A percentile compares a stretch with the other conserved stretches of the same genome.
Evolutionary conservation across 1,140 invertebrate genomes (phyloP).

Genomic region (Papilio glaucus): DNA sequence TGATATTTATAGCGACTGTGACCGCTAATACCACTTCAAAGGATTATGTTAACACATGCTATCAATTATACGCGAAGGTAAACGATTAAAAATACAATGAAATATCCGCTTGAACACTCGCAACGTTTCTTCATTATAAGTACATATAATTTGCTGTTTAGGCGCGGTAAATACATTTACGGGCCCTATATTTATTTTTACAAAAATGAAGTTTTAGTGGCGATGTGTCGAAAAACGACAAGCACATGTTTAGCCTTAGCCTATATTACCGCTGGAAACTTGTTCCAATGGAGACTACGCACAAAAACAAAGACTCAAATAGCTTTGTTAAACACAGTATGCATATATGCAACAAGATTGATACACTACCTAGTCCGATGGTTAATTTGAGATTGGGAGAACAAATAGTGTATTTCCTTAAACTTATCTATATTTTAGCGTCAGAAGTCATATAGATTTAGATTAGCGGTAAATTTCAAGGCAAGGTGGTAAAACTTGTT

Average conservation of each 20-base stretch:
- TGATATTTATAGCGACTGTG: constrained; percentile 22
- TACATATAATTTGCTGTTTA: background rate
- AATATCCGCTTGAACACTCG: constrained; percentile 8
- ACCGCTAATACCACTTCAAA: constrained; percentile 19
- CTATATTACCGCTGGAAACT: too few species aligned
- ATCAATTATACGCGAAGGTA: constrained; percentile 2
- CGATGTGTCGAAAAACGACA: too few species aligned
- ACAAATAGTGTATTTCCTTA: background rate
- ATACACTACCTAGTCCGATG: too few species aligned
- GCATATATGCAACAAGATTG: too few species aligned
- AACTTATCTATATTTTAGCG: background rate
- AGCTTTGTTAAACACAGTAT: too few species aligned
- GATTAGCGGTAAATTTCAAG: constrained; percentile 37
- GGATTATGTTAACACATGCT: constrained; percentile 18
- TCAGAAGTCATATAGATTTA: constrained; percentile 18
- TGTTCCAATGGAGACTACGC: too few species aligned
- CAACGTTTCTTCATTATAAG: background rate
- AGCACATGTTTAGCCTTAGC: too few species aligned
- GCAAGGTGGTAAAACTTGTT: constrained; percentile 30
- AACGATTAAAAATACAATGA: background rate
- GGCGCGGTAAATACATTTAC: background rate
- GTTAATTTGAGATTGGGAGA: too few species aligned
- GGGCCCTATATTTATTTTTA: too few species aligned
- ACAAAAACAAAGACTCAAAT: too few species aligned
- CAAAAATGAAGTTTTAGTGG: too few species aligned